Conservation (phyloP, 1,140 invertebrate species). For the Dreissena rostriformis region DNA sequence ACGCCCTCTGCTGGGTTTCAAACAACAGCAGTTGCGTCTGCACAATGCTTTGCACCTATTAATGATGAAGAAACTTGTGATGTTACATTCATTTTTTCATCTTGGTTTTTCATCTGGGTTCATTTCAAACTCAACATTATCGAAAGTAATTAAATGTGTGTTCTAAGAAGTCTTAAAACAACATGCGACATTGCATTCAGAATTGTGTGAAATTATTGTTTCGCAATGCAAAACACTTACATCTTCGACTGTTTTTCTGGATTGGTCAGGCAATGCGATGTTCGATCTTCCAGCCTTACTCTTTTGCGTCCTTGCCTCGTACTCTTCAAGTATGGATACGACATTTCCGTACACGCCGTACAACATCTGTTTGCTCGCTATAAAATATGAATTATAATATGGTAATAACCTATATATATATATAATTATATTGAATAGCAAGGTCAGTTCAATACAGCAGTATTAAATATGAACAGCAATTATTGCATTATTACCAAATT, state of each 20-base stretch:
- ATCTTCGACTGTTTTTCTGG: conserved; percentile 6
- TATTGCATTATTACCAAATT: too few relatives aligned
- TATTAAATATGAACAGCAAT: too few relatives aligned
- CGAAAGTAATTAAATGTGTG: neutral
- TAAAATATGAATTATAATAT: neutral
- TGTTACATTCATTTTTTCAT: neutral
- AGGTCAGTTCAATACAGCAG: too few relatives aligned
- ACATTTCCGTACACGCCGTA: conserved; percentile 23
- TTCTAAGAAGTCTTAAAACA: neutral
- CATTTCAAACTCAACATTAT: neutral
- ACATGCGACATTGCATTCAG: neutral
- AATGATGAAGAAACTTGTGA: neutral
- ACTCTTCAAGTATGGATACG: conserved; percentile 6
- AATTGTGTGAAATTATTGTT: neutral
- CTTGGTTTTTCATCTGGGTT: neutral
- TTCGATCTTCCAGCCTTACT: neutral
- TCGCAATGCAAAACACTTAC: neutral
- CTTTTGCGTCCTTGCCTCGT: conserved; percentile 1
- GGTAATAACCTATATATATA: neutral
- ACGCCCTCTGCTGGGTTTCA: conserved; percentile 2
- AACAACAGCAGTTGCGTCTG: conserved; percentile 13
- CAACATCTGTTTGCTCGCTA: conserved; percentile 17
- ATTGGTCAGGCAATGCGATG: neutral
- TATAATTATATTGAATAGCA: too few relatives aligned
- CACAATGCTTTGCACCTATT: conserved; percentile 2